Percentiles rank a stretch among this genome's conserved stretches.
phyloP scores from a whole-genome alignment of 2,888 invertebrate genomes.

The Drosophila cracens region DNA sequence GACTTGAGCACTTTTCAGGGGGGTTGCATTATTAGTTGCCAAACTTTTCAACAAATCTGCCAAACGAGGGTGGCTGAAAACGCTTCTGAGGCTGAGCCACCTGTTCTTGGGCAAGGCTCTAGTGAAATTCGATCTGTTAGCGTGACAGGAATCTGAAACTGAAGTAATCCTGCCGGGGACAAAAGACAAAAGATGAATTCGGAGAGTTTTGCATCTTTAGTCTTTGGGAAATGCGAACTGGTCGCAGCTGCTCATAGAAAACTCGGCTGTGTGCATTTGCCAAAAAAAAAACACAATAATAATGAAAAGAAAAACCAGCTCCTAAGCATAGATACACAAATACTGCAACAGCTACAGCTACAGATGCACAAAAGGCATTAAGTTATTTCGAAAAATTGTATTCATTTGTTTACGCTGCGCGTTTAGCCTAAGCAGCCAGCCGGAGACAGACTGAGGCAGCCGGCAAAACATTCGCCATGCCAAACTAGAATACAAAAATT shows the following conservation, averaged over 20 bases:
- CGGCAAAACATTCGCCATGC: slow-evolving; percentile 6
- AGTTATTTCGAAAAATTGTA: slow-evolving; percentile 54
- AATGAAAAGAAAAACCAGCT: slow-evolving; percentile 37
- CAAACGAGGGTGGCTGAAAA: slow-evolving; percentile 31
- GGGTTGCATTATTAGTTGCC: slow-evolving; percentile 63
- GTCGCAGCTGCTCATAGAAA: slow-evolving; percentile 33
- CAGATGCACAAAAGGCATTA: slow-evolving; percentile 46
- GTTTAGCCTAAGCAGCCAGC: slow-evolving; percentile 48
- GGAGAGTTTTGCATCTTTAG: slow-evolving; percentile 49
- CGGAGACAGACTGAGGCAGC: slow-evolving; percentile 17
- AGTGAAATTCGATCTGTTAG: slow-evolving; percentile 53
- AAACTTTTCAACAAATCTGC: slow-evolving; percentile 52
- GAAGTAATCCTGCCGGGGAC: slow-evolving; percentile 41
- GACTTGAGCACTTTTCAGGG: slow-evolving; percentile 39
- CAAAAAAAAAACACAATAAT: slow-evolving; percentile 17
- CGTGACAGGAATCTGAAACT: slow-evolving; percentile 45
- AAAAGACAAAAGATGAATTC: slow-evolving; percentile 46
- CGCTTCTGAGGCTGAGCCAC: slow-evolving; percentile 39
- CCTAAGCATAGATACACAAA: slow-evolving; percentile 28
- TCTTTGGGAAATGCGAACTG: slow-evolving; percentile 25
- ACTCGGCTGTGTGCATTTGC: slow-evolving; percentile 24
- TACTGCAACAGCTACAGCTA: slow-evolving; percentile 10
- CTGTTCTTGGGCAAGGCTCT: slow-evolving; percentile 40
- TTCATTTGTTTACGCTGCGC: slow-evolving; percentile 60
- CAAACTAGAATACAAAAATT: slow-evolving; percentile 10